Evolutionary conservation across 2,888 invertebrate genomes (phyloP).

Genomic region (Cantharis rustica): DNA sequence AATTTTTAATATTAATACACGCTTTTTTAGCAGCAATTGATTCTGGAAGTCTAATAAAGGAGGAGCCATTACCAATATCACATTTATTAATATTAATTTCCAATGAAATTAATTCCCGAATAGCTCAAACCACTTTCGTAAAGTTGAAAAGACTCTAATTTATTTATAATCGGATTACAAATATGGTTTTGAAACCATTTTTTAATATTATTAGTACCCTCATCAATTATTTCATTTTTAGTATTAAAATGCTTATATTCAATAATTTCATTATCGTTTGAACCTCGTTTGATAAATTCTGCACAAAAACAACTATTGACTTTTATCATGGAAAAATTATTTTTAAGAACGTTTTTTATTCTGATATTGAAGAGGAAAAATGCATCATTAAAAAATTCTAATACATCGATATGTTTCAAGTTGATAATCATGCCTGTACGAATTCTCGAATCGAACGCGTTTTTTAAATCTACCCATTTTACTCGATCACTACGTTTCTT

Average conservation of each 20-base stretch:
- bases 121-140: constrained; percentile 1
- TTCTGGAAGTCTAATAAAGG: constrained; percentile 8
- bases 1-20: constrained; percentile 34
- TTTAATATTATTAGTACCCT: neutral
- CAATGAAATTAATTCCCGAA: constrained; percentile 6
- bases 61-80: neutral
- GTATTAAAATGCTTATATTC: constrained; percentile 8
- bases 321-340: too few species aligned
- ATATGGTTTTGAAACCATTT: neutral
- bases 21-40: constrained; percentile 26
- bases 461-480: too few species aligned
- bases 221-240: neutral
- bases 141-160: constrained; percentile 9
- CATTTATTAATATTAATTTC: constrained; percentile 18
- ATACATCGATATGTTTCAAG: too few species aligned
- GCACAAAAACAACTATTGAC: too few species aligned
- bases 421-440: too few species aligned
- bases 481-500: too few species aligned
- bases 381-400: too few species aligned
- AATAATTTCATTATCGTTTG: neutral
- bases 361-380: too few species aligned
- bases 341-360: too few species aligned
- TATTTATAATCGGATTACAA: neutral
- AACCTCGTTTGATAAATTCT: too few species aligned
- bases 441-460: too few species aligned